Base-by-base conservation (phyloP, 2,888 invertebrate species). In the Eristalis pertinax region DNA sequence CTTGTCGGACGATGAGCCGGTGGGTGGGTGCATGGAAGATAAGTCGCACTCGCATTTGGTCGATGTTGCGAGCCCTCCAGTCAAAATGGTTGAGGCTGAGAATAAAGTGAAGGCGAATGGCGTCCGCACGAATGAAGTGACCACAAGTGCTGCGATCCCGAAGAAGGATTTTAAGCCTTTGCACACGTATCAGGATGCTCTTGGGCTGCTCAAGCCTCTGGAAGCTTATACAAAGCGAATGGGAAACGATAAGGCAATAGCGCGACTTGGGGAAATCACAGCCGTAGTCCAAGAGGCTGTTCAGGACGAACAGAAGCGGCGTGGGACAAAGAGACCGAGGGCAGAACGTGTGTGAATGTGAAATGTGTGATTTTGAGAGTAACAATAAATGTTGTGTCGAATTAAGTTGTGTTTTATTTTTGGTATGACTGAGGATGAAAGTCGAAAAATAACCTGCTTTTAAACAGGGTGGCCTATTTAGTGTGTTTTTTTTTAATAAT, bases 161-260 rank as follows among this genome's bases (percentile, higher is more conserved):
- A 8, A 4, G 0, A 11, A 78, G 38, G 50, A 50, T 8, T 1
- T 19, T 7, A 8, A 8, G 8, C 19, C 50, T 8, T 19, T 50
- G 50, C 90, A 91, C 11, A 90, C 90, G 64, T 92, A 92, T 72
- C 89, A 90, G 3, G 91, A 92, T 35, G 92, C 92, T 0, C 70
- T 92, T 22, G 91, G 91, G n/a, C 89, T 92, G 56, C 85, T 92
- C 0, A 91, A 91, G 26, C 92, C 92, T 0, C 70, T 92, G 41
- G 92, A 91, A 70, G 91, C 91, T 4, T 92, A 83, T n/a, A 70
- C 84, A 5, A 38, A 3, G 22, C 65, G 72, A 0, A 63, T 13
- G 7, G 70, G 72, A 10, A 84, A 87, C 22, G 1, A 68, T n/a
- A 65, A 60, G 2, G 86, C 86, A 7, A 22, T 75, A 13, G 1